Conservation (phyloP, 53 echinoderm and acorn worm genomes). For the Echinarachnius parma region DNA sequence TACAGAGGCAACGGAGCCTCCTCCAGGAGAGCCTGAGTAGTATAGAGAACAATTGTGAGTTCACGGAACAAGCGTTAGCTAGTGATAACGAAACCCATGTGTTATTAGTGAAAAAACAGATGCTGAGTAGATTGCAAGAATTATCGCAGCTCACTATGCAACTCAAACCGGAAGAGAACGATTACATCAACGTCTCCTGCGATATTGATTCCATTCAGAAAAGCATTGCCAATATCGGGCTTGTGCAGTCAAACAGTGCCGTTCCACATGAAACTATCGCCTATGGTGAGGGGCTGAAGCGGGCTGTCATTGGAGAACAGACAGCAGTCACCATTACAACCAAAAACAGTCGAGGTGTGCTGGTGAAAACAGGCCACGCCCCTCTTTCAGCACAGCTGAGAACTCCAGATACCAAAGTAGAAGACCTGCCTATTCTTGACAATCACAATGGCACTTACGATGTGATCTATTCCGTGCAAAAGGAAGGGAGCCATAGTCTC, state of each 20-base stretch:
- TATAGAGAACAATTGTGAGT: constrained; percentile 88
- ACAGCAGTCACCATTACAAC: constrained; percentile 84
- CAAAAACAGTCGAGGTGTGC: constrained; percentile 72
- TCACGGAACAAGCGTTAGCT: constrained; percentile 86
- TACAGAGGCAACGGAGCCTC: constrained; percentile 70
- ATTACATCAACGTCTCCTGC: constrained; percentile 73
- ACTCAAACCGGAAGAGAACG: constrained; percentile 88
- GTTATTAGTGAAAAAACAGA: constrained; percentile 88
- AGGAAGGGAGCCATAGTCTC: constrained; percentile 80
- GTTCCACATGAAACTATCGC: constrained; percentile 86
- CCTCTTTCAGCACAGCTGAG: constrained; percentile 70
- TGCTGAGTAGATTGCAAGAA: constrained; percentile 82
- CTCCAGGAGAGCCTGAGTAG: constrained; percentile 71
- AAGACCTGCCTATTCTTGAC: constrained; percentile 61
- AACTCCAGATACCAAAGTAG: constrained; percentile 68
- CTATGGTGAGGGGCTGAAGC: constrained; percentile 87
- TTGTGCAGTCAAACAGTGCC: constrained; percentile 86
- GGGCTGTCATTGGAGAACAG: constrained; percentile 79
- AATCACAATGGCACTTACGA: constrained; percentile 96
- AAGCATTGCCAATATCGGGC: constrained; percentile 77
- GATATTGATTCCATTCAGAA: constrained; percentile 73
- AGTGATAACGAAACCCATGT: constrained; percentile 89
- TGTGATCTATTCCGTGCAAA: constrained; percentile 64
- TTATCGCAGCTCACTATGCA: constrained; percentile 70
- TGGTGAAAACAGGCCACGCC: constrained; percentile 78